These are phyloP conservation scores for Oeneis ivallda DNA, from an alignment of 2,888 invertebrate genomes.

Conservation along the genomic window DNA sequence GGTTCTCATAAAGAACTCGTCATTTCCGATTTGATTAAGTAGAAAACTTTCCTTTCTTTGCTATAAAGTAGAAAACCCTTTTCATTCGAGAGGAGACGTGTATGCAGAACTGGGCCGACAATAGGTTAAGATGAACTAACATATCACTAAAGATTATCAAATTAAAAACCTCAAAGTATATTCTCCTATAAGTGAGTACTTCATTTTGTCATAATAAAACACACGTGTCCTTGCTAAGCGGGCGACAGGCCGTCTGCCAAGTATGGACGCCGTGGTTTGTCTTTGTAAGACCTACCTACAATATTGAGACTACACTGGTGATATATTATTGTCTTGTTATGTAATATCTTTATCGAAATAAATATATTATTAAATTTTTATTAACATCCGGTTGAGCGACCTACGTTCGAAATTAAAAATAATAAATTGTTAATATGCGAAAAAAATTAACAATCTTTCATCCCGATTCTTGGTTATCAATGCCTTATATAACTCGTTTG, in stretches of 20 bases:
- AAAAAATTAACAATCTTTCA: not conserved
- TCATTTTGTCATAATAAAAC: not conserved
- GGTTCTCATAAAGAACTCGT: no score
- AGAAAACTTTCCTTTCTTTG: no score
- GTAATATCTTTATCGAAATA: slow-evolving; percentile 5
- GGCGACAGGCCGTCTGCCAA: slow-evolving; percentile 37
- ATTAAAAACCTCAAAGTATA: not conserved
- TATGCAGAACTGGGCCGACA: no score
- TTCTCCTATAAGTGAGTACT: not conserved
- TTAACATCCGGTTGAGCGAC: not conserved
- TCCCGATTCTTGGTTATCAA: no score
- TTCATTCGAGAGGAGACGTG: no score
- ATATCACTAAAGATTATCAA: no score
- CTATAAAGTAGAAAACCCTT: no score
- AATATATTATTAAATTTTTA: not conserved
- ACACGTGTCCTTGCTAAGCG: slow-evolving; percentile 16
- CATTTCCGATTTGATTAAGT: no score
- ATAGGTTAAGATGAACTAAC: no score
- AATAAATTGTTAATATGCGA: not conserved
- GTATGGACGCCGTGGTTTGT: slow-evolving; percentile 25
- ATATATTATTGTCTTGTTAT: not conserved
- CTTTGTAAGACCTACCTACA: slow-evolving; percentile 14
- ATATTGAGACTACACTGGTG: slow-evolving; percentile 4
- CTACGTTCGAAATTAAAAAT: not conserved
- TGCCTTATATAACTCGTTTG: no score